These are phyloP conservation scores for Podotricha telesiphe DNA, from an alignment of 2,888 invertebrate species.

Conservation along the genomic window DNA sequence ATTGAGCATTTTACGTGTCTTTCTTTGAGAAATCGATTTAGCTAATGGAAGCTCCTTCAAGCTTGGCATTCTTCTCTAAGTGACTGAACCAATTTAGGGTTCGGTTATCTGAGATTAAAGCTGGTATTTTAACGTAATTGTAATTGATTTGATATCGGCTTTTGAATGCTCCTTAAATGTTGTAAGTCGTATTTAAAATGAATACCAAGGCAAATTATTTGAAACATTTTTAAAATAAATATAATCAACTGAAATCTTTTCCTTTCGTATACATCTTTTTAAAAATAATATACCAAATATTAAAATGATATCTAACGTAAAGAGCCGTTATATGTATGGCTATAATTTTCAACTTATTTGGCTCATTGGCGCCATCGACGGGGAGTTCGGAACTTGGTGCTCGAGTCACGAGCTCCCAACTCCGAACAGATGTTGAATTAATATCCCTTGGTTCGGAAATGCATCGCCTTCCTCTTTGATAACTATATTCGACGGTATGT, in stretches of 20 bases:
- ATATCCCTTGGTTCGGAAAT: constrained; percentile 29
- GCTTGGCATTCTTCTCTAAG: constrained; percentile 23
- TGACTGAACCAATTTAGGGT: constrained; percentile 16
- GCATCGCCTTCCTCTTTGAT: constrained; percentile 14
- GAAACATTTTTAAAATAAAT: no score
- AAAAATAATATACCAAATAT: no score
- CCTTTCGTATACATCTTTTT: background rate
- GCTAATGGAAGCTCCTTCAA: constrained; percentile 36
- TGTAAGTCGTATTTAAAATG: background rate
- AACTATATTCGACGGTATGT: background rate
- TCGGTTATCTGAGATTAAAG: background rate
- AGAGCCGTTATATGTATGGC: background rate
- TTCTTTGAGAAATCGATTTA: constrained; percentile 39
- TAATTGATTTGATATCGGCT: background rate
- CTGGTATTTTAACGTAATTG: background rate
- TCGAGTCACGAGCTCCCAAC: constrained; percentile 29
- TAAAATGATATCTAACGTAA: no score
- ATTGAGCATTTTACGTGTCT: constrained; percentile 36
- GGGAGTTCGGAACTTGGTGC: constrained; percentile 21
- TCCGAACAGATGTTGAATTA: constrained; percentile 23
- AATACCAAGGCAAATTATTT: no score
- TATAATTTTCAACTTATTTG: constrained; percentile 10
- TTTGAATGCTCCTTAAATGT: background rate
- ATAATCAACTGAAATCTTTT: no score
- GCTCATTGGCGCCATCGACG: constrained; percentile 27